A percentile compares a stretch with the other conserved stretches of the same genome.
Evolutionary conservation across 2,113 vertebrate species (phyloP).

Genomic region (Elanoides forficatus): DNA sequence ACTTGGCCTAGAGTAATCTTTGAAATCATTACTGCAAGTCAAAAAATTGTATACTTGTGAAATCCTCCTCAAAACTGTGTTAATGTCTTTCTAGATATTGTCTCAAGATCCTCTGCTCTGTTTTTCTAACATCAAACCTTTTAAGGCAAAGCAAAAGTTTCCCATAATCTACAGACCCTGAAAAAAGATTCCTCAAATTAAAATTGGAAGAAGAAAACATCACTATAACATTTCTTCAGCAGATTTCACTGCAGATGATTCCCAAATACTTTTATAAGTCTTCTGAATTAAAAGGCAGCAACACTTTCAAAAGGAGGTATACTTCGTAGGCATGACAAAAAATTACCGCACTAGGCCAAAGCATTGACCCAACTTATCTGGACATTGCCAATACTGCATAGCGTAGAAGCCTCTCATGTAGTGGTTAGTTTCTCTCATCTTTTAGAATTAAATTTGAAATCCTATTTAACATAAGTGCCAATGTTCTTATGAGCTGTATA

Average conservation of each 20-base stretch:
- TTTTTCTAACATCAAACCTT: neutral
- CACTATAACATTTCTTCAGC: neutral
- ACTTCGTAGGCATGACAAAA: neutral
- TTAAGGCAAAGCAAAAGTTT: neutral
- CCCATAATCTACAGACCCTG: neutral
- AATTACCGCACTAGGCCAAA: neutral
- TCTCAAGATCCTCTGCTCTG: neutral
- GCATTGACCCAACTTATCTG: neutral
- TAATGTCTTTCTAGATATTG: neutral
- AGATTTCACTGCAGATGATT: neutral
- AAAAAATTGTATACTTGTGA: neutral
- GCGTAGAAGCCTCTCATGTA: neutral
- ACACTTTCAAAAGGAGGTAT: neutral
- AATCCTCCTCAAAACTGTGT: neutral
- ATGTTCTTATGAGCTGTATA: neutral
- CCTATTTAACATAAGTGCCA: accelerated
- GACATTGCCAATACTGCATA: neutral
- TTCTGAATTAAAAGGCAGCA: neutral
- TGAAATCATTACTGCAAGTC: neutral
- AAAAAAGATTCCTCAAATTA: neutral
- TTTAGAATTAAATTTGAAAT: neutral
- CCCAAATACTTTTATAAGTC: neutral
- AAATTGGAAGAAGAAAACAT: neutral
- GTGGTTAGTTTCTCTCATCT: neutral
- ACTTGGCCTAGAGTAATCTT: neutral